Conservation (phyloP, 1,140 invertebrate species). For the Drosophila triauraria region DNA sequence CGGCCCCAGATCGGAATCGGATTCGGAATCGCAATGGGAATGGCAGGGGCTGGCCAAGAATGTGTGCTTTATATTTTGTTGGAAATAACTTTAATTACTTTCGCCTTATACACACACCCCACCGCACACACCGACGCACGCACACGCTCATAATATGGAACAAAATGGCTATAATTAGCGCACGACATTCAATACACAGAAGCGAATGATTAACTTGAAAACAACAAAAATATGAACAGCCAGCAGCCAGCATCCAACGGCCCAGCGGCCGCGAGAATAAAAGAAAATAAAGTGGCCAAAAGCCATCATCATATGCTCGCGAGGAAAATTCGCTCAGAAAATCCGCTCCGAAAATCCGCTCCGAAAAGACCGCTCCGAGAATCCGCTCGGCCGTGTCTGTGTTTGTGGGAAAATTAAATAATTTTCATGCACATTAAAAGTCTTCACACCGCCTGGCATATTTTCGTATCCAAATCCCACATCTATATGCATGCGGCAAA, state of each 20-base stretch:
- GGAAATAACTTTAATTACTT: slow-evolving; percentile 83
- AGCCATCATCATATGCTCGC: slow-evolving; percentile 42
- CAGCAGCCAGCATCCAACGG: slow-evolving; percentile 15
- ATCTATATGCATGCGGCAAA: slow-evolving; percentile 40
- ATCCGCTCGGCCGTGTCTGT: slow-evolving; percentile 10
- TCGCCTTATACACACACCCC: slow-evolving; percentile 57
- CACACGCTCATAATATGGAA: slow-evolving; percentile 66
- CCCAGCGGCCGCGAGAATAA: slow-evolving; percentile 45
- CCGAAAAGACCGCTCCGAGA: slow-evolving; percentile 21
- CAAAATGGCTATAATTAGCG: slow-evolving; percentile 84
- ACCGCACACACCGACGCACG: slow-evolving; percentile 12
- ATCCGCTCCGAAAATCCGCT: slow-evolving; percentile 25
- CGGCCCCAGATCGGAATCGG: slow-evolving; percentile 45
- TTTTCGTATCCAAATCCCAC: slow-evolving; percentile 27
- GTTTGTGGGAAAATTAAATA: slow-evolving; percentile 79
- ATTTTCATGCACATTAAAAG: slow-evolving; percentile 82
- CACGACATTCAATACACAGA: slow-evolving; percentile 84
- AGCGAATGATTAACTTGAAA: slow-evolving; percentile 82
- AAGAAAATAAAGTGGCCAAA: slow-evolving; percentile 75
- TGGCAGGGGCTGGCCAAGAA: slow-evolving; percentile 39
- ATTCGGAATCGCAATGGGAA: slow-evolving; percentile 20
- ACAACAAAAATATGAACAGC: slow-evolving; percentile 78
- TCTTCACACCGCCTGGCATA: slow-evolving; percentile 67
- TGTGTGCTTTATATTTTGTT: slow-evolving; percentile 55
- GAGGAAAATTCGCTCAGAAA: slow-evolving; percentile 48